These are phyloP conservation scores for Brachypteracias leptosomus DNA, from an alignment of 2,113 vertebrate species.

Conservation along the genomic window DNA sequence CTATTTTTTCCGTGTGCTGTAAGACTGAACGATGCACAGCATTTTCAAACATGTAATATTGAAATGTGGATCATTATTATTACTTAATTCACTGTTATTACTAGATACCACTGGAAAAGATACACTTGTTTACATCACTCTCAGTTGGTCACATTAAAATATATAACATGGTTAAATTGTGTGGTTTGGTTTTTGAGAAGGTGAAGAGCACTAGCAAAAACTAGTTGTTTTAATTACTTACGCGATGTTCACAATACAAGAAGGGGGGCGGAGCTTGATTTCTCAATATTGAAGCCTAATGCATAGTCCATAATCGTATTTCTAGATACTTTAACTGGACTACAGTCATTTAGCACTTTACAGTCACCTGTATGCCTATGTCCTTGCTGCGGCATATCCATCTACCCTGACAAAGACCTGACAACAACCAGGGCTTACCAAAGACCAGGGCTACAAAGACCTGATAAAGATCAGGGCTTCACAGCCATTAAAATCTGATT, in stretches of 20 bases:
- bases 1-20: neutral
- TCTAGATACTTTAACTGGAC: neutral
- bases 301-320: neutral
- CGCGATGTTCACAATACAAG: neutral
- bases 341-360: neutral
- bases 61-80: conserved; percentile 29
- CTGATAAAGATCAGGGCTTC: no score
- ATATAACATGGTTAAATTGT: neutral
- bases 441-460: no score
- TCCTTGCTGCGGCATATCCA: neutral
- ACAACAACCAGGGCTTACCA: no score
- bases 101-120: conserved; percentile 3
- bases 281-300: conserved; percentile 18
- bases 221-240: neutral
- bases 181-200: neutral
- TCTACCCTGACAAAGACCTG: no score
- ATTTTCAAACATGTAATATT: neutral
- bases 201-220: neutral
- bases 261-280: neutral
- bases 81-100: conserved; percentile 51
- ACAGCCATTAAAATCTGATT: no score
- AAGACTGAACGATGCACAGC: conserved; percentile 9
- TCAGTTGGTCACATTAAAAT: conserved; percentile 21
- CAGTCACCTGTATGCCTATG: neutral
- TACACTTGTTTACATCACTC: neutral